Evolutionary conservation across 1,140 invertebrate species (phyloP).

Genomic region (Leucophenga varia): DNA sequence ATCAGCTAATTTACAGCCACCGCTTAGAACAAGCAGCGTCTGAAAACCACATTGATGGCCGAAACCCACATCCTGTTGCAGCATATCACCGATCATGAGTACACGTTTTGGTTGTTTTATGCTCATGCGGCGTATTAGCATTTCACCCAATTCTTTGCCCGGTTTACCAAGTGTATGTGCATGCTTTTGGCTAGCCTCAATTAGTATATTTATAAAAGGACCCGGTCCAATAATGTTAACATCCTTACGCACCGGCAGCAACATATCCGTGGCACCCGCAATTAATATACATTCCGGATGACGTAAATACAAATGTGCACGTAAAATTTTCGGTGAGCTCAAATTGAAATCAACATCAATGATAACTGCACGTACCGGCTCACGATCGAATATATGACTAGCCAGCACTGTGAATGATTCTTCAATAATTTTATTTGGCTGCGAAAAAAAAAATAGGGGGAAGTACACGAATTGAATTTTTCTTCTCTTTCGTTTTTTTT

Average conservation of each 20-base stretch:
- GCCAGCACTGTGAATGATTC: constrained; percentile 49
- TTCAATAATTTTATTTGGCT: constrained; percentile 46
- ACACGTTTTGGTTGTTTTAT: constrained; percentile 59
- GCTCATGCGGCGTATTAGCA: constrained; percentile 49
- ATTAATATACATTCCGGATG: constrained; percentile 58
- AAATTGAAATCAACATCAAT: constrained; percentile 60
- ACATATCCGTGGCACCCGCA: constrained; percentile 57
- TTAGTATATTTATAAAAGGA: constrained; percentile 58
- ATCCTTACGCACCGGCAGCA: constrained; percentile 49
- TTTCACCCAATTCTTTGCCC: constrained; percentile 56
- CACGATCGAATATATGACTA: constrained; percentile 46
- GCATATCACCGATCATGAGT: constrained; percentile 67
- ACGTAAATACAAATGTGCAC: constrained; percentile 57
- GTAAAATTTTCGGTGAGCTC: constrained; percentile 56
- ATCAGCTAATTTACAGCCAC: constrained; percentile 51
- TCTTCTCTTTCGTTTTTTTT: no score
- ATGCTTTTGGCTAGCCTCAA: constrained; percentile 47
- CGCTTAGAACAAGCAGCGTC: constrained; percentile 60
- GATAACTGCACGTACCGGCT: constrained; percentile 59
- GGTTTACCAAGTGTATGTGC: constrained; percentile 61
- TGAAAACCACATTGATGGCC: constrained; percentile 60
- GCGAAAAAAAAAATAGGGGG: neutral
- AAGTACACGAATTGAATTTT: constrained; percentile 1
- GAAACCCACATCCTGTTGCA: constrained; percentile 62
- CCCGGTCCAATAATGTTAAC: constrained; percentile 54